These are phyloP conservation scores for Agriopis marginaria DNA, from an alignment of 2,888 invertebrate species.

Conservation along the genomic window DNA sequence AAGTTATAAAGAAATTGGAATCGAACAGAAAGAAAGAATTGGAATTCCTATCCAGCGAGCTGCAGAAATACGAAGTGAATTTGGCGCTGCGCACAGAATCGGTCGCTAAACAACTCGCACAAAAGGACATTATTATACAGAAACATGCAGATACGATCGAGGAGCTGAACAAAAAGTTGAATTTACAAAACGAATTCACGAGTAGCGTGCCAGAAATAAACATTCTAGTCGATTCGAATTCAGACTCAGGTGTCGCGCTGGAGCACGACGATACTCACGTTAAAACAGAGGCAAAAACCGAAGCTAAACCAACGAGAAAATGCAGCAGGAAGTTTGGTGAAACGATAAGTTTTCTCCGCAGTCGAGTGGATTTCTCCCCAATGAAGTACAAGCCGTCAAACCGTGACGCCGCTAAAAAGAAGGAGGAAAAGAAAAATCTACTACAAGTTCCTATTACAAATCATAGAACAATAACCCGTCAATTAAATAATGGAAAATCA, in stretches of 20 bases:
- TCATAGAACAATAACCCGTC: constrained; percentile 61
- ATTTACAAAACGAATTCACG: constrained; percentile 57
- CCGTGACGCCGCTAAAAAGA: constrained; percentile 70
- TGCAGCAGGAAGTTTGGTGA: constrained; percentile 79
- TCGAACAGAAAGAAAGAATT: constrained; percentile 77
- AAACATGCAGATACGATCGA: constrained; percentile 72
- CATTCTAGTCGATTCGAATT: constrained; percentile 76
- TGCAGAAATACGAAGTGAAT: constrained; percentile 80
- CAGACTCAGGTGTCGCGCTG: constrained; percentile 79
- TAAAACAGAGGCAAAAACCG: constrained; percentile 66
- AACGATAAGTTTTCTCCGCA: constrained; percentile 77
- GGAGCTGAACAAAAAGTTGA: constrained; percentile 69
- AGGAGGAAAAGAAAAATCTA: constrained; percentile 74
- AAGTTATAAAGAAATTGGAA: constrained; percentile 77
- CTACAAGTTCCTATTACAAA: constrained; percentile 67
- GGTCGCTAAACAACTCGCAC: constrained; percentile 73
- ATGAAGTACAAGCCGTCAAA: constrained; percentile 79
- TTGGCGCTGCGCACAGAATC: constrained; percentile 74
- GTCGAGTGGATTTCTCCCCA: constrained; percentile 79
- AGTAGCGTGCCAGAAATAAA: constrained; percentile 69
- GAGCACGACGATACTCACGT: constrained; percentile 70
- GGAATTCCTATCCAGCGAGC: constrained; percentile 77
- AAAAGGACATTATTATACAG: constrained; percentile 76
- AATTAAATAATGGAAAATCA: constrained; percentile 68
- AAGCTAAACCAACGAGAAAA: constrained; percentile 72